These are phyloP conservation scores for Oxyruncus cristatus DNA, from an alignment of 2,113 vertebrate species.

Conservation along the genomic window DNA sequence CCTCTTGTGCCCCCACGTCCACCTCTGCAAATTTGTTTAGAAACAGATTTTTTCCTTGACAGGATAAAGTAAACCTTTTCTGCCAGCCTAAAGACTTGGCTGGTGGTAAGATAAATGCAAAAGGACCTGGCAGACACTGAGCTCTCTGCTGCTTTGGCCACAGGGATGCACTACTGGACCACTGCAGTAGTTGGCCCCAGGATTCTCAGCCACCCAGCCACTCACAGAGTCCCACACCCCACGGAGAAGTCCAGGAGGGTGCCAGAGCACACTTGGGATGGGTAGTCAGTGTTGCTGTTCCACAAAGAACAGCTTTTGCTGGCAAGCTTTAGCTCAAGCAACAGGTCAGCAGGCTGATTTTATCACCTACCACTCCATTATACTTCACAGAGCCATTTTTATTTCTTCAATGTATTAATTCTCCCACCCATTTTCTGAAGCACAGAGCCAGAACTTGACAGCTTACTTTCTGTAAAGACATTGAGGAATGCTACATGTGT, in stretches of 20 bases:
- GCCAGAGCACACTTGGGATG: neutral
- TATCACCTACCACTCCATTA: neutral
- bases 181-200: neutral
- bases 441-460: conserved; percentile 18
- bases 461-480: conserved; percentile 8
- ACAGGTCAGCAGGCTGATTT: neutral
- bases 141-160: neutral
- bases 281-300: neutral
- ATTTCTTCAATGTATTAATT: conserved; percentile 30
- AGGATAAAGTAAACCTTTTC: neutral
- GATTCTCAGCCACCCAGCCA: neutral
- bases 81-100: neutral
- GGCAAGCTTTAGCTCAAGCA: neutral
- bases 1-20: neutral
- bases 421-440: conserved; percentile 16
- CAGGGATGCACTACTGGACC: neutral
- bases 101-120: neutral
- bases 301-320: neutral
- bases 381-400: neutral
- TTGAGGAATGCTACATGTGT: neutral
- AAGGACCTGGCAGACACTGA: neutral
- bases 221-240: neutral
- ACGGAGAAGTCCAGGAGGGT: neutral
- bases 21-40: neutral
- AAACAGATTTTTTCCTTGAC: neutral